Percentiles rank a stretch among this genome's conserved stretches.
Conservation (phyloP, 2,888 invertebrate genomes). For the Melinaea menophilus region DNA sequence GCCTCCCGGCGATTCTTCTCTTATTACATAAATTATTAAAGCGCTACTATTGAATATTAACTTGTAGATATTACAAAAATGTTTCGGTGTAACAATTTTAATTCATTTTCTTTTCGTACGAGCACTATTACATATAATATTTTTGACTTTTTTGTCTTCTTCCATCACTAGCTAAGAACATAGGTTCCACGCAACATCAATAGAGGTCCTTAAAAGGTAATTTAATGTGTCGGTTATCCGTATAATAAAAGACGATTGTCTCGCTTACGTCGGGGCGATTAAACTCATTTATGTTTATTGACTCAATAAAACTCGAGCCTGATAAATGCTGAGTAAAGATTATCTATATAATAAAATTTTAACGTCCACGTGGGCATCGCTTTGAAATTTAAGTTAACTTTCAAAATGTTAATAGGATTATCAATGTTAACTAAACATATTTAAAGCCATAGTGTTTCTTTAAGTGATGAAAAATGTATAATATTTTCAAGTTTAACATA, state of each 20-base stretch:
- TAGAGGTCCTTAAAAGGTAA: background rate
- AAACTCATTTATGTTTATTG: slow-evolving; percentile 40
- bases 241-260: slow-evolving; percentile 20
- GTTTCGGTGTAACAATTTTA: too few relatives aligned
- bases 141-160: too few relatives aligned
- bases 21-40: too few relatives aligned
- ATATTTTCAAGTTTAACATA: too few relatives aligned
- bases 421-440: background rate
- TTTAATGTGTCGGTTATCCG: slow-evolving; percentile 16
- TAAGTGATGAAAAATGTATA: too few relatives aligned
- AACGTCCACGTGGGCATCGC: slow-evolving; percentile 21
- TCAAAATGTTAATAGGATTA: background rate
- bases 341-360: slow-evolving; percentile 33
- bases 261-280: slow-evolving; percentile 21
- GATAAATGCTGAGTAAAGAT: slow-evolving; percentile 35
- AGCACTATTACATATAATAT: too few relatives aligned
- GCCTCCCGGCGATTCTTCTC: too few relatives aligned
- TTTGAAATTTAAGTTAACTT: slow-evolving; percentile 14
- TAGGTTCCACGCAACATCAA: background rate
- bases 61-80: too few relatives aligned
- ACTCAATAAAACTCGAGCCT: slow-evolving; percentile 39
- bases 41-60: too few relatives aligned
- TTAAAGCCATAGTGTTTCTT: background rate
- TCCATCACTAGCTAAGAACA: too few relatives aligned
- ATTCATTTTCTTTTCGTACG: too few relatives aligned